Evolutionary conservation across 1,140 invertebrate genomes (phyloP).

Genomic region (Drosophila sturtevanti): DNA sequence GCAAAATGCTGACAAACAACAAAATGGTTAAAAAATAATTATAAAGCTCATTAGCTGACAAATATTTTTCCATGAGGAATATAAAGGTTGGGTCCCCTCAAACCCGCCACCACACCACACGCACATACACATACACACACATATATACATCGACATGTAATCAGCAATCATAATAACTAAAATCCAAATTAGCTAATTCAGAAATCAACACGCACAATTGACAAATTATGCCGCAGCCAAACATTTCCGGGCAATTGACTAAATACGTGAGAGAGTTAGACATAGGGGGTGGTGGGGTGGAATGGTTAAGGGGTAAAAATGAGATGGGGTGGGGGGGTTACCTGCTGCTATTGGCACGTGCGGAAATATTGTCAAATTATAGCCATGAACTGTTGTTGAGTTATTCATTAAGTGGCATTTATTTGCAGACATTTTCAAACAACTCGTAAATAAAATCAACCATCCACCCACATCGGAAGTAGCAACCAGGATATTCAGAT

Average conservation of each 20-base stretch:
- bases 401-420: constrained; percentile 78
- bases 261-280: constrained; percentile 49
- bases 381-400: constrained; percentile 57
- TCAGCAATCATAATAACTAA: constrained; percentile 77
- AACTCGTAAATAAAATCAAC: constrained; percentile 64
- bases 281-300: constrained; percentile 1
- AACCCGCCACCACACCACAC: neutral
- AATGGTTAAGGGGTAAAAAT: too few relatives aligned
- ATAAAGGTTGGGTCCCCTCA: neutral
- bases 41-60: constrained; percentile 64
- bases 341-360: constrained; percentile 42
- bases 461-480: constrained; percentile 23
- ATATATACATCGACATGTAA: constrained; percentile 47
- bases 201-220: constrained; percentile 80
- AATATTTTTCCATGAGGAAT: constrained; percentile 9
- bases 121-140: constrained; percentile 13
- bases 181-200: constrained; percentile 80
- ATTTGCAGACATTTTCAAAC: constrained; percentile 69
- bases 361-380: constrained; percentile 73
- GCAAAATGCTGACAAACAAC: constrained; percentile 35
- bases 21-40: constrained; percentile 64
- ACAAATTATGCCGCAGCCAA: constrained; percentile 76
- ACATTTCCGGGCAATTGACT: constrained; percentile 77
- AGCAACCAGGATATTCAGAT: constrained; percentile 15
- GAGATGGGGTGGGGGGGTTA: neutral